phyloP scores from a whole-genome alignment of 2,113 vertebrate genomes.

The Hyla sarda region DNA sequence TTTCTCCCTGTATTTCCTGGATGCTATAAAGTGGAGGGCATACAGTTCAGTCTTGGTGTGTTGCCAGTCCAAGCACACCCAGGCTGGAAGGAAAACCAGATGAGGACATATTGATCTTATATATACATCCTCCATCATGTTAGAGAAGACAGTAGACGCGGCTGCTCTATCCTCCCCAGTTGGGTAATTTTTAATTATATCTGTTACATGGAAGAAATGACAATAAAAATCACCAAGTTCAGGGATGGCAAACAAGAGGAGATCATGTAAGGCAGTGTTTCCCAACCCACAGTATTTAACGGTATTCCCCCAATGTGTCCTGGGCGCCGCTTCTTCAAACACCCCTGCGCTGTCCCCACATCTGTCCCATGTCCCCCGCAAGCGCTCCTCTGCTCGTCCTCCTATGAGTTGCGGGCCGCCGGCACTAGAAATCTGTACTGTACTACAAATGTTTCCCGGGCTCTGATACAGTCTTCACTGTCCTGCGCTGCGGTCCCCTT shows the following conservation, averaged over 20 bases:
- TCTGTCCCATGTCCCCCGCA: too few relatives aligned
- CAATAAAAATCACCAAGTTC: not conserved
- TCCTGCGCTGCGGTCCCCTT: too few relatives aligned
- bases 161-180: not conserved
- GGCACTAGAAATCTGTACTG: too few relatives aligned
- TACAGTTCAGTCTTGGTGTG: not conserved
- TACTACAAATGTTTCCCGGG: too few relatives aligned
- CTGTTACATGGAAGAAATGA: not conserved
- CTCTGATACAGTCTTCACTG: too few relatives aligned
- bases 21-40: not conserved
- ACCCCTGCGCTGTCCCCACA: too few relatives aligned
- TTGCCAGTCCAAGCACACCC: not conserved
- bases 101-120: not conserved
- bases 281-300: too few relatives aligned
- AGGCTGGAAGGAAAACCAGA: not conserved
- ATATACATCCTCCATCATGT: not conserved
- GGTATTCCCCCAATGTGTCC: too few relatives aligned
- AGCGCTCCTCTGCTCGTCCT: too few relatives aligned
- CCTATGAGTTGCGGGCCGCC: too few relatives aligned
- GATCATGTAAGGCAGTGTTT: too few relatives aligned
- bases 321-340: too few relatives aligned
- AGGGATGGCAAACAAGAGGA: not conserved
- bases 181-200: not conserved
- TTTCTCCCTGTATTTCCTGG: not conserved
- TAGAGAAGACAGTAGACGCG: not conserved